Evolutionary conservation across 2,797 vertebrate genomes (phyloP).

Genomic region (Odontamblyopus lacepedii): DNA sequence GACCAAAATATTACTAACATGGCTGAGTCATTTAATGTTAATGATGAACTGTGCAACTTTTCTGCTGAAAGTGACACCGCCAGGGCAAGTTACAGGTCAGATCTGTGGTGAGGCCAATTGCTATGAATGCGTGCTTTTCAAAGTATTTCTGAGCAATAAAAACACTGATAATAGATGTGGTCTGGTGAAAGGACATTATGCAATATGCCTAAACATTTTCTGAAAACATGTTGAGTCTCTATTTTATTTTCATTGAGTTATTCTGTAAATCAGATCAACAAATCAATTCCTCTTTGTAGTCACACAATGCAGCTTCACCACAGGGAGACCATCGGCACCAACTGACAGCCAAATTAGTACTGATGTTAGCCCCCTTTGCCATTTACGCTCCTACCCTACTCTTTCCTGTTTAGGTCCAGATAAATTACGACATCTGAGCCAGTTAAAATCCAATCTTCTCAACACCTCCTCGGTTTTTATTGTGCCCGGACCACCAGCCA

Average conservation of each 20-base stretch:
- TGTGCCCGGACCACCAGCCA: slow-evolving; percentile 56
- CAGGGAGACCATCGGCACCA: slow-evolving; percentile 63
- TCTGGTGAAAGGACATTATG: no score
- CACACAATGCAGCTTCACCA: slow-evolving; percentile 64
- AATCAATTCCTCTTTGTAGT: slow-evolving; percentile 67
- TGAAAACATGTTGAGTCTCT: background rate
- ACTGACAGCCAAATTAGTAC: slow-evolving; percentile 71
- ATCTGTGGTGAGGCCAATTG: no score
- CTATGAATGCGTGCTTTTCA: no score
- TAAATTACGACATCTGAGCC: slow-evolving; percentile 36
- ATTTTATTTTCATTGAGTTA: background rate
- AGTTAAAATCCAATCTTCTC: slow-evolving; percentile 53
- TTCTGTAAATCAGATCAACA: slow-evolving; percentile 44
- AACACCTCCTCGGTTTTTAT: slow-evolving; percentile 43
- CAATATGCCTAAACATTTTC: background rate
- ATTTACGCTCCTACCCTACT: slow-evolving; percentile 35
- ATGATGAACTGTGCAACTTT: no score
- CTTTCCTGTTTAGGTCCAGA: slow-evolving; percentile 40
- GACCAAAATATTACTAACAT: no score
- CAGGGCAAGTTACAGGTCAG: no score
- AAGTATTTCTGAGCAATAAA: no score
- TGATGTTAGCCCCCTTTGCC: slow-evolving; percentile 47
- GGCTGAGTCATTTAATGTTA: no score
- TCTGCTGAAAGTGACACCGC: no score
- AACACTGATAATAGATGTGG: no score